These are phyloP conservation scores for Macquaria ambigua DNA, from an alignment of 2,113 vertebrate species.

Conservation along the genomic window DNA sequence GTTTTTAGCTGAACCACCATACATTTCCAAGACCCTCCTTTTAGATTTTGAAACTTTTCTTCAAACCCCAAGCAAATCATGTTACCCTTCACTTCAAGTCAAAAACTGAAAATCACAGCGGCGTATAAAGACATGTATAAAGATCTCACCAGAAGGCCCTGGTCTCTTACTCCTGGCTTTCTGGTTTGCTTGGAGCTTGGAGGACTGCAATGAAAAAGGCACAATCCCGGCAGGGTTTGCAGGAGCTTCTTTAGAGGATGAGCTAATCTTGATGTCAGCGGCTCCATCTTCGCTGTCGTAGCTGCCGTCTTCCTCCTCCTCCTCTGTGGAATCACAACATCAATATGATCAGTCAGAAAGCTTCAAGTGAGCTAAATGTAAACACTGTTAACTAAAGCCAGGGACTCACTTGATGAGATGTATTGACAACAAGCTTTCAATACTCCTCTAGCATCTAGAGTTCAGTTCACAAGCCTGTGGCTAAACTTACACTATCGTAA, in stretches of 20 bases:
- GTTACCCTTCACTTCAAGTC: neutral
- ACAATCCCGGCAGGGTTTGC: slow-evolving; percentile 76
- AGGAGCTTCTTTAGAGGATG: slow-evolving; percentile 80
- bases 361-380: slow-evolving; percentile 51
- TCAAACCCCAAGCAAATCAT: neutral
- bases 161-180: slow-evolving; percentile 91
- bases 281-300: slow-evolving; percentile 89
- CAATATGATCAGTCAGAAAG: slow-evolving; percentile 47
- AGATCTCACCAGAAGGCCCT: slow-evolving; percentile 85
- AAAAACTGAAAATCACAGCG: neutral
- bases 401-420: slow-evolving; percentile 21
- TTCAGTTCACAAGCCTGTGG: slow-evolving; percentile 13
- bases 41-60: neutral
- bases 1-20: neutral
- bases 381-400: slow-evolving; percentile 35
- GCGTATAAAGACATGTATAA: neutral
- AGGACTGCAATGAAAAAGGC: slow-evolving; percentile 88
- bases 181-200: slow-evolving; percentile 91
- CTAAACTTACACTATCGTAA: neutral
- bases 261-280: slow-evolving; percentile 76
- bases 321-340: slow-evolving; percentile 80
- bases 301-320: slow-evolving; percentile 82
- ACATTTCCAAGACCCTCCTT: neutral
- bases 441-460: slow-evolving; percentile 26
- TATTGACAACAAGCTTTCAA: slow-evolving; percentile 51